A percentile compares a stretch with the other conserved stretches of the same genome.
Evolutionary conservation across 2,888 invertebrate genomes (phyloP).

Genomic region (Volucella bombylans): DNA sequence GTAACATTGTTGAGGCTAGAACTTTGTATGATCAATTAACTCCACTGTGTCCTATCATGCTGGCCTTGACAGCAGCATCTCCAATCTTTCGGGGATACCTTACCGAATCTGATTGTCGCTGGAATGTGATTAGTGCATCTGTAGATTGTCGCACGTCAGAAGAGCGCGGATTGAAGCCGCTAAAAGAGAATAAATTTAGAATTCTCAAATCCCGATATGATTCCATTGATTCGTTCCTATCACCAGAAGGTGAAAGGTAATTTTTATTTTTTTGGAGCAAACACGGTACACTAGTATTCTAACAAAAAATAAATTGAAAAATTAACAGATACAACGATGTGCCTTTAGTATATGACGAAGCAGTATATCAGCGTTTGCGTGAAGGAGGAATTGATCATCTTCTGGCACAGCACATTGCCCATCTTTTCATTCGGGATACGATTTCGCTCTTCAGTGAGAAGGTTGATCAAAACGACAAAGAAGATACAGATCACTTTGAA

Average conservation of each 20-base stretch:
- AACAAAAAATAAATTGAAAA: neutral
- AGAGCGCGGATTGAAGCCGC: slow-evolving; percentile 91
- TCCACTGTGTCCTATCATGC: slow-evolving; percentile 97
- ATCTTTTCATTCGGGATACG: slow-evolving; percentile 98
- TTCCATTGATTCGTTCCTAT: slow-evolving; percentile 98
- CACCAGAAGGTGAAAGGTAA: slow-evolving; percentile 90
- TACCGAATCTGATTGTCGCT: slow-evolving; percentile 98
- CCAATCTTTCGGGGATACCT: slow-evolving; percentile 96
- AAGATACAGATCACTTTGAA: slow-evolving; percentile 99
- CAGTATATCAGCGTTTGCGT: slow-evolving; percentile 90
- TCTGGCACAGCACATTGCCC: slow-evolving; percentile 97
- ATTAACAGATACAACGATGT: slow-evolving; percentile 95
- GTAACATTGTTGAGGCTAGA: slow-evolving; percentile 97
- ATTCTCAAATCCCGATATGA: slow-evolving; percentile 98
- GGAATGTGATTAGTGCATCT: slow-evolving; percentile 97
- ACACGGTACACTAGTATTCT: no score
- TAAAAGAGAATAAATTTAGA: slow-evolving; percentile 89
- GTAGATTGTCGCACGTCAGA: slow-evolving; percentile 97
- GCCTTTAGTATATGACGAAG: slow-evolving; percentile 91
- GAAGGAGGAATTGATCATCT: slow-evolving; percentile 96
- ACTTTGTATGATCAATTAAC: slow-evolving; percentile 98
- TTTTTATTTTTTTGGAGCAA: neutral
- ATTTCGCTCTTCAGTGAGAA: slow-evolving; percentile 97
- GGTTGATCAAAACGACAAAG: slow-evolving; percentile 94
- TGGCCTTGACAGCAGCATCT: slow-evolving; percentile 98